phyloP scores from a whole-genome alignment of 2,888 invertebrate genomes.

The Pristionchus entomophagus region DNA sequence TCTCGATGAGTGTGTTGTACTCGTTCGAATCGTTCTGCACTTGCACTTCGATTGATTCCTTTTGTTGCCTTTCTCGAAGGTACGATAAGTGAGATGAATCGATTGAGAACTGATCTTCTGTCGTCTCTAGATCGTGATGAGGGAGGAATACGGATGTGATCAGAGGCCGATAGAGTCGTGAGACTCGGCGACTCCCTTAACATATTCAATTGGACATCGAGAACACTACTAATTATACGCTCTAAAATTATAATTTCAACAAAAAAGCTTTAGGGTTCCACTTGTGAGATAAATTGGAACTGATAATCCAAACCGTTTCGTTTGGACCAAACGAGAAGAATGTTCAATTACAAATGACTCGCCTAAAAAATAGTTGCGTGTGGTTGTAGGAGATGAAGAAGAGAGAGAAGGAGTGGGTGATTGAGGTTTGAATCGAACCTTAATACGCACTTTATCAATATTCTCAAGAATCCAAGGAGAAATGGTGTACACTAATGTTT shows the following conservation, averaged over 20 bases:
- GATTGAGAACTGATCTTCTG: constrained; percentile 20
- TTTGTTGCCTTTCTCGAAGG: not conserved
- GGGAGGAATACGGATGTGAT: not conserved
- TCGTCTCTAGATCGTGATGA: constrained; percentile 25
- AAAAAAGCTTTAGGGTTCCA: no score
- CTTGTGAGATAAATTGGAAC: no score
- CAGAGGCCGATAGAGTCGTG: constrained; percentile 38
- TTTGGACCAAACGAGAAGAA: no score
- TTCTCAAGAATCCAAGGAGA: no score
- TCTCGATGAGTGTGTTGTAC: constrained; percentile 31
- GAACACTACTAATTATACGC: not conserved
- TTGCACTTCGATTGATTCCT: constrained; percentile 34
- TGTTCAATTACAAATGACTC: not conserved
- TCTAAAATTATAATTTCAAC: no score
- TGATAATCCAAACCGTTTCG: no score
- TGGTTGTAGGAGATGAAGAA: not conserved
- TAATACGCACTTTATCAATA: not conserved
- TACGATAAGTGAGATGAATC: constrained; percentile 6
- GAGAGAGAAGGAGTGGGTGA: constrained; percentile 6
- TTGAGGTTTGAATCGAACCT: constrained; percentile 39
- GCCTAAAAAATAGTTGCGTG: constrained; percentile 43
- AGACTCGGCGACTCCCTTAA: constrained; percentile 47
- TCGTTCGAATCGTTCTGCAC: constrained; percentile 48
- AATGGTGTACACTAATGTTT: not conserved
- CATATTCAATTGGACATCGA: not conserved